Evolutionary conservation across 2,888 invertebrate genomes (phyloP), one percentile per base, ranked within the genome.

Genomic region (Dryobotodes eremita): DNA sequence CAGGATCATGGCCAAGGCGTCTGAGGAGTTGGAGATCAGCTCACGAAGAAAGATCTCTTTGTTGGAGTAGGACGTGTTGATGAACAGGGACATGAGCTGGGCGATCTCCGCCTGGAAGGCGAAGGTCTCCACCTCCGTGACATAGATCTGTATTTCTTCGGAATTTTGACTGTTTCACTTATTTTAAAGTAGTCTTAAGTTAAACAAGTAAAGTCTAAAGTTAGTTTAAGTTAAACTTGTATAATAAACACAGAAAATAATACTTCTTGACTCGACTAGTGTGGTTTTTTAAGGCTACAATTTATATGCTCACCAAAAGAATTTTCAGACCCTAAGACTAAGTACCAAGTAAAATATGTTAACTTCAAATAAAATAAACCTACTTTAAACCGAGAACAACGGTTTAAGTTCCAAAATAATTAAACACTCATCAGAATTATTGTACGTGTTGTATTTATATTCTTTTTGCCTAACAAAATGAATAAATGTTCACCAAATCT

Each of bases 51-150:
- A 99, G 93, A 99, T 99, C 97, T 99, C 99, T 97, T 99, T 99
- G 98, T 99, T 99, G 0, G 99, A 99, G 96, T 99, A 99, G 97
- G 99, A 99, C 77, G 99, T 99, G 98, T 99, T 99, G 98, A 99
- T 99, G 98, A 99, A 99, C 97, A 99, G 97, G 90, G 99, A 99
- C 99, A 99, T 99, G 95, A 99, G 98, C 98, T 99, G 99, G 94
- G 99, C 99, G 96, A 99, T 99, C 97, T 99, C 99, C 93, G 99
- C 99, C 97, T 99, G 99, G 97, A 99, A 99, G 96, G 99, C 99
- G 97, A 99, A 99, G 95, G 99, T 99, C 97, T 99, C 99, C 85
- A 98, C 98, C 92, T 99, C 98, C 70, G 95, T 97, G 83, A 97
- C 96, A 89, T 96, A 97, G 82, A 97, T 97, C 97, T 98, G 98